Conservation (phyloP, 2,113 vertebrate species). For the Hystrix brachyura region DNA sequence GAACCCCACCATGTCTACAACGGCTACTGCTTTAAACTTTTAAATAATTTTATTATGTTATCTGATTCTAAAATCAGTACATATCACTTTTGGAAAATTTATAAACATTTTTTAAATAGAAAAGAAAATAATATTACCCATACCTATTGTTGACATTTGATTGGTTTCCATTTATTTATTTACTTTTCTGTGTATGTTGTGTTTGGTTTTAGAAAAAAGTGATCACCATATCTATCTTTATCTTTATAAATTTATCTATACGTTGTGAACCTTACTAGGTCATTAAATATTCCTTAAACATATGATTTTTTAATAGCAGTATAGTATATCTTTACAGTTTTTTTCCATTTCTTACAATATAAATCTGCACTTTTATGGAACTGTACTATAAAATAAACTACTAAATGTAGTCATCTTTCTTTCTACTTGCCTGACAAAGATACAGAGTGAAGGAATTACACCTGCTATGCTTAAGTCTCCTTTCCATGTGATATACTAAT, state of each 20-base stretch:
- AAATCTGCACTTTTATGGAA: neutral
- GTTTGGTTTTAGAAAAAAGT: slow-evolving; percentile 34
- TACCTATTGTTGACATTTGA: neutral
- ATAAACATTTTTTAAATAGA: neutral
- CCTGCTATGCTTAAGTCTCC: neutral
- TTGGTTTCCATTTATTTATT: slow-evolving; percentile 1
- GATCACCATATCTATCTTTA: neutral
- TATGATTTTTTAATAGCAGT: neutral
- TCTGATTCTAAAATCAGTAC: neutral
- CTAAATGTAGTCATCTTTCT: neutral
- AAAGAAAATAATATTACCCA: neutral
- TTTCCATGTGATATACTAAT: neutral
- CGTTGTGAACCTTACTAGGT: neutral
- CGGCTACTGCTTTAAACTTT: neutral
- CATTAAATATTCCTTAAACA: slow-evolving; percentile 47
- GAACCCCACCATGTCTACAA: neutral
- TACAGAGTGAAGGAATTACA: neutral
- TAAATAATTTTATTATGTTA: neutral
- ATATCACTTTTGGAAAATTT: slow-evolving; percentile 17
- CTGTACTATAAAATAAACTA: neutral
- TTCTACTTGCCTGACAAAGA: neutral
- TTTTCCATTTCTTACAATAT: slow-evolving; percentile 27
- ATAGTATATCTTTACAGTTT: neutral
- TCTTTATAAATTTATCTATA: neutral
- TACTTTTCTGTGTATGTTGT: neutral